Conservation (phyloP, 2,888 invertebrate species). For the Sclerodermus sp. region DNA sequence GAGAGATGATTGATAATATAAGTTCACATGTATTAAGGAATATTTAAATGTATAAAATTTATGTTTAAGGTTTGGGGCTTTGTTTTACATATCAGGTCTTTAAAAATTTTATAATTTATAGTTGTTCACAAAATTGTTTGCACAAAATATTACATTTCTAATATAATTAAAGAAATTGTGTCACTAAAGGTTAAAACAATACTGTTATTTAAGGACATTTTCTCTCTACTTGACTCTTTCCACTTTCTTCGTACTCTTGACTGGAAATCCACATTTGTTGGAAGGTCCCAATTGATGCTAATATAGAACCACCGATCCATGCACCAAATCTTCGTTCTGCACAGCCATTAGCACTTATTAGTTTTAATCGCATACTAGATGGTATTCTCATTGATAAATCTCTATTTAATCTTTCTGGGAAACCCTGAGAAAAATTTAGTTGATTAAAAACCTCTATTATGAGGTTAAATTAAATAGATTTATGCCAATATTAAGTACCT, state of each 20-base stretch:
- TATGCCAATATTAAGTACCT: conserved; percentile 58
- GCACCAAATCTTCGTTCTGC: conserved; percentile 93
- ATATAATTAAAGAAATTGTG: no score
- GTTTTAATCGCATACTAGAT: conserved; percentile 90
- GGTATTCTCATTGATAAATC: conserved; percentile 87
- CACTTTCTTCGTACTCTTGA: conserved; percentile 98
- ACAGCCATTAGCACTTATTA: conserved; percentile 88
- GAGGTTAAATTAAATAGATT: no score
- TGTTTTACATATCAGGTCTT: no score
- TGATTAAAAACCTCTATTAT: neutral
- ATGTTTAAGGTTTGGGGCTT: no score
- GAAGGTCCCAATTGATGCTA: conserved; percentile 98
- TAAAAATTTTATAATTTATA: no score
- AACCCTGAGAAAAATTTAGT: conserved; percentile 72
- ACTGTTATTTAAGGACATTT: conserved; percentile 74
- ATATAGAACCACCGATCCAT: conserved; percentile 98
- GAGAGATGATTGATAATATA: no score
- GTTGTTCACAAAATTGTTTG: no score
- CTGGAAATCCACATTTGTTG: conserved; percentile 99
- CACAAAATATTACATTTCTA: no score
- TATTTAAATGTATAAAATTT: no score
- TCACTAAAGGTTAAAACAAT: no score
- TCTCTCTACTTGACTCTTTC: conserved; percentile 94
- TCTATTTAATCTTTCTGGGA: conserved; percentile 87
- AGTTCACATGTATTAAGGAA: no score